Conservation (phyloP, 1,140 invertebrate species). For the Piezodorus guildinii region DNA sequence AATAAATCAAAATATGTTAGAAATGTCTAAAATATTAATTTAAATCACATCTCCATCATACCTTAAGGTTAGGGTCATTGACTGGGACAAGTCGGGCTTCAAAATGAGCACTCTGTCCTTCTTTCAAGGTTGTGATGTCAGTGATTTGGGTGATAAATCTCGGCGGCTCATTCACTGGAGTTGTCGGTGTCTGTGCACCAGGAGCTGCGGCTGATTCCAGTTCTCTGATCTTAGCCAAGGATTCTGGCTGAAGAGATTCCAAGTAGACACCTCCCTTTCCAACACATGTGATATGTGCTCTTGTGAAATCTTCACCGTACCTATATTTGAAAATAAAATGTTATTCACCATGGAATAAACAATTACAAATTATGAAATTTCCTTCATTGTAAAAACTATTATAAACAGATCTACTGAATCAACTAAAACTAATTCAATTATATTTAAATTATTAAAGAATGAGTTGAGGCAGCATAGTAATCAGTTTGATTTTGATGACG, state of each 20-base stretch:
- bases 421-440: neutral
- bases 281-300: slow-evolving; percentile 66
- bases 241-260: slow-evolving; percentile 89
- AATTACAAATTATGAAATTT: no score
- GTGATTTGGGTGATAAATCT: slow-evolving; percentile 80
- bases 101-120: slow-evolving; percentile 90
- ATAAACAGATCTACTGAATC: neutral
- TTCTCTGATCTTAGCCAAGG: slow-evolving; percentile 77
- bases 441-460: neutral
- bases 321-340: slow-evolving; percentile 26
- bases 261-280: slow-evolving; percentile 81
- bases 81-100: slow-evolving; percentile 82
- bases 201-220: slow-evolving; percentile 52
- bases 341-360: no score
- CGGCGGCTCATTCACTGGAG: slow-evolving; percentile 67
- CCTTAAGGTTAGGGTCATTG: slow-evolving; percentile 75
- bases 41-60: slow-evolving; percentile 23
- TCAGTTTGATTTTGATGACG: no score
- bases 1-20: neutral
- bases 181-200: slow-evolving; percentile 46
- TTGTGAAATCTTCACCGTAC: slow-evolving; percentile 80
- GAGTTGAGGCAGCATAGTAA: no score
- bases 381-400: no score
- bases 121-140: slow-evolving; percentile 68
- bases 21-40: neutral